Evolutionary conservation across 2,113 vertebrate genomes (phyloP).

Genomic region (Ramphastos sulfuratus): DNA sequence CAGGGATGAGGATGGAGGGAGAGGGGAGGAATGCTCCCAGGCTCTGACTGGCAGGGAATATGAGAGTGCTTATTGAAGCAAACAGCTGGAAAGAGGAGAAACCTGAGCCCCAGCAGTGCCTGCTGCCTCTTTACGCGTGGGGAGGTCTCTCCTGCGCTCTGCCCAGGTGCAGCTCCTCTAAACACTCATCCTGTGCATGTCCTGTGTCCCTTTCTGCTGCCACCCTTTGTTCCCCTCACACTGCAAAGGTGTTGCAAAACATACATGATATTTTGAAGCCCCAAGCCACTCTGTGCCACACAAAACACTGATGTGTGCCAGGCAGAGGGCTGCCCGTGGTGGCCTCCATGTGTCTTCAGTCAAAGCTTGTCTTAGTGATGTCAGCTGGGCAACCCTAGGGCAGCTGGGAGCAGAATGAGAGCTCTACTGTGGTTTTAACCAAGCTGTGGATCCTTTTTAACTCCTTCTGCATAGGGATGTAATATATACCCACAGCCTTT

Average conservation of each 20-base stretch:
- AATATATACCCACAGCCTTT: slow-evolving; percentile 42
- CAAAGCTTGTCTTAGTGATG: fast-evolving
- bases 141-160: background rate
- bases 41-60: background rate
- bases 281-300: background rate
- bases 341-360: background rate
- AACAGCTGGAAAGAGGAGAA: background rate
- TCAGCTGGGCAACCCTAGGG: background rate
- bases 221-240: background rate
- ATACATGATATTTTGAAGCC: background rate
- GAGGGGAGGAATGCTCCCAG: background rate
- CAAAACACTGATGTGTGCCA: background rate
- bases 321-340: background rate
- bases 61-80: background rate
- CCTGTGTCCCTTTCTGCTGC: background rate
- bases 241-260: background rate
- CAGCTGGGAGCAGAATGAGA: background rate
- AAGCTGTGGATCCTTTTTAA: background rate
- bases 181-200: too few species aligned
- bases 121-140: background rate
- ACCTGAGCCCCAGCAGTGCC: fast-evolving
- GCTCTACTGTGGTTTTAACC: background rate
- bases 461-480: slow-evolving; percentile 28
- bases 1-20: background rate
- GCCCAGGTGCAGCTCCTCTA: background rate